Percentiles rank a stretch among this genome's conserved stretches.
Evolutionary conservation across 2,113 vertebrate genomes (phyloP).

Genomic region (Himantopus leucocephalus): DNA sequence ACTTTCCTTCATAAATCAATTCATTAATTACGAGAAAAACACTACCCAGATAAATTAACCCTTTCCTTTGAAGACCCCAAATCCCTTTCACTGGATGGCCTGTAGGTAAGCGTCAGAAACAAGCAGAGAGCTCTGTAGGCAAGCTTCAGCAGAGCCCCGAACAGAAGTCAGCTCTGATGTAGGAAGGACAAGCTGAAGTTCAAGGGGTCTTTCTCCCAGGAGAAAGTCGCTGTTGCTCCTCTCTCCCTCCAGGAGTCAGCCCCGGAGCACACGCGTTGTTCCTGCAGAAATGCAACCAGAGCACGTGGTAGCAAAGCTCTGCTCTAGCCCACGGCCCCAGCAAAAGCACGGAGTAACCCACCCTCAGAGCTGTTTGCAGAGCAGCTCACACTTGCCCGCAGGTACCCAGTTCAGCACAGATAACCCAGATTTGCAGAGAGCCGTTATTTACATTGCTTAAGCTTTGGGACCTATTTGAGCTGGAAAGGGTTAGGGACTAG

Average conservation of each 20-base stretch:
- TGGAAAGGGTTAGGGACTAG: neutral
- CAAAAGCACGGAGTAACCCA: neutral
- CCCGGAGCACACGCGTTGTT: neutral
- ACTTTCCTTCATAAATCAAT: neutral
- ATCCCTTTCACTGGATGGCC: neutral
- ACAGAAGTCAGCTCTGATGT: neutral
- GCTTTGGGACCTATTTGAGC: neutral
- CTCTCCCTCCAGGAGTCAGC: neutral
- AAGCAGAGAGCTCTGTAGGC: neutral
- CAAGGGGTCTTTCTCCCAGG: neutral
- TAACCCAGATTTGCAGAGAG: neutral
- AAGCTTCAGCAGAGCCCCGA: neutral
- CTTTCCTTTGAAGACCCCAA: neutral
- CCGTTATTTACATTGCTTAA: neutral
- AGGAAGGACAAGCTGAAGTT: neutral
- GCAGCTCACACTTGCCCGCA: neutral
- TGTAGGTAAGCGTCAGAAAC: neutral
- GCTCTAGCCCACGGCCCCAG: neutral
- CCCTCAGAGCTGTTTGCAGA: neutral
- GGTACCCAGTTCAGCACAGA: neutral
- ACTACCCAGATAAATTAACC: neutral
- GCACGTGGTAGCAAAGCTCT: neutral
- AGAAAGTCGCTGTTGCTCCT: neutral
- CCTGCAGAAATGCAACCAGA: neutral
- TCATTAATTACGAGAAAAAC: neutral